Conservation (phyloP, 2,113 vertebrate genomes). For the Leucopsar rothschildi region DNA sequence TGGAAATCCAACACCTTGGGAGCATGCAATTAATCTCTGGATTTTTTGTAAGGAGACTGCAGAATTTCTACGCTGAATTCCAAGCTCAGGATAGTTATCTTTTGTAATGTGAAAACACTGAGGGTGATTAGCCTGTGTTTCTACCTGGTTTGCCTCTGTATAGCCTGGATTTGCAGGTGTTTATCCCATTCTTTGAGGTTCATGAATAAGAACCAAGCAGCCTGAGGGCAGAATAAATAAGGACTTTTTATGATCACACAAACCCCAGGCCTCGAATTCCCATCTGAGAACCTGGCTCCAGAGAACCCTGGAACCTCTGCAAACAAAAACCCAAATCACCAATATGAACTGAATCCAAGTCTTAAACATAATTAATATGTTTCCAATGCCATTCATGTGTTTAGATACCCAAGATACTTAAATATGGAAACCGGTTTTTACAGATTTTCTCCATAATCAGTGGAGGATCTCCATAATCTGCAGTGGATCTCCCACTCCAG, state of each 20-base stretch:
- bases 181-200: background rate
- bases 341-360: background rate
- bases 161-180: background rate
- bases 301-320: background rate
- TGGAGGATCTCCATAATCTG: background rate
- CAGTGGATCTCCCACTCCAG: background rate
- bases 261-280: background rate
- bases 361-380: background rate
- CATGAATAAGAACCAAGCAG: background rate
- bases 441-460: background rate
- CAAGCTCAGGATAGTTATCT: background rate
- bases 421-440: background rate
- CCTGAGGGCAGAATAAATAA: background rate
- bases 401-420: background rate
- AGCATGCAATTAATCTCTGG: constrained; percentile 3
- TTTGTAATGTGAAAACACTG: background rate
- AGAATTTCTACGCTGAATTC: constrained; percentile 13
- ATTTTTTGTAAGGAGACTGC: constrained; percentile 24
- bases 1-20: constrained; percentile 35
- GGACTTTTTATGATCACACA: background rate
- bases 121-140: background rate
- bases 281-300: background rate
- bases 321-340: background rate
- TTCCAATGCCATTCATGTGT: background rate
- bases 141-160: background rate